Evolutionary conservation across 2,797 vertebrate species (phyloP), one percentile per base, ranked within the genome.

Genomic region (Crax fasciolata): DNA sequence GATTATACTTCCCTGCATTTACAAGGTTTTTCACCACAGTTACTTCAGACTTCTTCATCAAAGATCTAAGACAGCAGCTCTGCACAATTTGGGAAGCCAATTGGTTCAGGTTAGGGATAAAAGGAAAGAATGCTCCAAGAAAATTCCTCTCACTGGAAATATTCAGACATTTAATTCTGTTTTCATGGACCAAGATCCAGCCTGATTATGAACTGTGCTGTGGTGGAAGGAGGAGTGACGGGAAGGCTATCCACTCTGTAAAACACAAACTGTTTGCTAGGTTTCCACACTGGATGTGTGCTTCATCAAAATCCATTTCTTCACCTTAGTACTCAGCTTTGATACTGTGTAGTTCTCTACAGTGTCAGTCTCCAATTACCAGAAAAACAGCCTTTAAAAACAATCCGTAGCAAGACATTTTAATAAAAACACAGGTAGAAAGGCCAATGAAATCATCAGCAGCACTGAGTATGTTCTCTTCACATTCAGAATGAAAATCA

Each of bases 331-430:
- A 3, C 41, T 77, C 43, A 72, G 55, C 19, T 17, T 41, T 13
- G 39, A n/a, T 43, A 46, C 2, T 0, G 0, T 16, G 1, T 46
- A 66, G 68, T 77, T 80, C n/a, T 38, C 54, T 72, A 11, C 24
- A 35, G 62, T 38, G n/a, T 38, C 58, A 66, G 19, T 41, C 27
- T 86, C 44, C 35, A 81, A 25, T 4, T 38, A 59, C 28, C 30
- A 86, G 39, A 16, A 76, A 88, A 89, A 51, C 0, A 84, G 20
- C 20, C 67, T 73, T 81, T 30, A 30, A 79, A 70, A 15, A 66
- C 9, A 1, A 27, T 6, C 32, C 21, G 17, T 1, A 83, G 13
- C 15, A 62, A 83, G 28, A n/a, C 2, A 43, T 41, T 81, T 75
- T 32, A 38, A 57, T 13, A 76, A 62, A 87, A 67, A 80, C 13